phyloP scores from a whole-genome alignment of 2,797 vertebrate genomes.

The Petrocephalus schoutedeni region DNA sequence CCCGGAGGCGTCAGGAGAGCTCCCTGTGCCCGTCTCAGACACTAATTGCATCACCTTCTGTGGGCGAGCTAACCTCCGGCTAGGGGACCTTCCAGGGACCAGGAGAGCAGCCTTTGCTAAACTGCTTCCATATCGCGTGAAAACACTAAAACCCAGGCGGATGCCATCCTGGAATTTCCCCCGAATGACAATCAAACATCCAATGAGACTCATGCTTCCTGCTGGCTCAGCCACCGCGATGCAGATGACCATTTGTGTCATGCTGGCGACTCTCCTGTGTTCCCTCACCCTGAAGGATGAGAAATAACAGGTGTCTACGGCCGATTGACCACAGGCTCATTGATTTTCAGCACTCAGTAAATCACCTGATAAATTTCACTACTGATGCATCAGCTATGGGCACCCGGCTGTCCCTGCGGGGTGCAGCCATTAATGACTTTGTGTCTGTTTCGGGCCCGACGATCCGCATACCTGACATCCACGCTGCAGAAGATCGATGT shows the following conservation, averaged over 20 bases:
- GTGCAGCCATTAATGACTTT: background rate
- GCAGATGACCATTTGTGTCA: background rate
- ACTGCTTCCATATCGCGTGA: background rate
- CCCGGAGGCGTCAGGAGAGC: background rate
- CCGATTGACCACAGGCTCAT: background rate
- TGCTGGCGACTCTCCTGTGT: background rate
- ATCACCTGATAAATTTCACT: constrained; percentile 14
- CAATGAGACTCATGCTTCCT: background rate
- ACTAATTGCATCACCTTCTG: background rate
- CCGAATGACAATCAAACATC: background rate
- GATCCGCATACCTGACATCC: background rate
- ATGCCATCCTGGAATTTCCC: background rate
- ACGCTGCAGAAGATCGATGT: background rate
- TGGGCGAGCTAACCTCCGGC: background rate
- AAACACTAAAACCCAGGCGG: background rate
- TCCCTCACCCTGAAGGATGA: background rate
- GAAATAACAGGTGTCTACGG: background rate
- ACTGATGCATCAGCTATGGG: background rate
- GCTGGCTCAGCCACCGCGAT: background rate
- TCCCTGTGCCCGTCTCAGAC: background rate
- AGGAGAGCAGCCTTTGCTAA: background rate
- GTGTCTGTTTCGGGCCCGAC: background rate
- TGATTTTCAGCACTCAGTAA: background rate
- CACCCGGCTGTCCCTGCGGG: background rate
- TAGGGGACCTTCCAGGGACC: background rate